Conservation (phyloP, 2,888 invertebrate species). For the Amblyjoppa proteus region DNA sequence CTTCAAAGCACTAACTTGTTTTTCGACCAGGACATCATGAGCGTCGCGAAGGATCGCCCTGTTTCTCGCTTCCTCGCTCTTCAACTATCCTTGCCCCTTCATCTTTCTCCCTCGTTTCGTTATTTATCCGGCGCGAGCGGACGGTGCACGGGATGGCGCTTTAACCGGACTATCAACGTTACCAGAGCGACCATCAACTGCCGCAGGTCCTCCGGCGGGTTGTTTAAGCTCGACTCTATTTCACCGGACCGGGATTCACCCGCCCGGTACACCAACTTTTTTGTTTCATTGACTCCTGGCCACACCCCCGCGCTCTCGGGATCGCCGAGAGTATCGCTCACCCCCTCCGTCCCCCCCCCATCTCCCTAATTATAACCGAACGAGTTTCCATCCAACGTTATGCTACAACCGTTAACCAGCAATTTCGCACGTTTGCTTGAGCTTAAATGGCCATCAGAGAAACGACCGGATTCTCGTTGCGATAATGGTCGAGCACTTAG, state of each 20-base stretch:
- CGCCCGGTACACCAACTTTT: constrained; percentile 23
- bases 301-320: constrained; percentile 34
- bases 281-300: constrained; percentile 59
- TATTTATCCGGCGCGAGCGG: constrained; percentile 28
- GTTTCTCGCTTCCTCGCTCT: constrained; percentile 25
- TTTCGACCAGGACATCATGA: constrained; percentile 79
- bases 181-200: constrained; percentile 10
- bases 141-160: not conserved
- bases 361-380: not conserved
- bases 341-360: not conserved
- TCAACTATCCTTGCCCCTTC: constrained; percentile 26
- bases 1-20: constrained; percentile 82
- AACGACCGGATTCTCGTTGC: constrained; percentile 67
- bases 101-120: constrained; percentile 33
- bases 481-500: constrained; percentile 72
- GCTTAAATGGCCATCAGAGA: constrained; percentile 71
- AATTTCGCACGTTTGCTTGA: constrained; percentile 68
- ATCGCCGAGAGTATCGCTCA: constrained; percentile 19
- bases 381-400: not conserved
- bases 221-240: constrained; percentile 9
- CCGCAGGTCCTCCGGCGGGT: constrained; percentile 26
- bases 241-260: not conserved
- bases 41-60: constrained; percentile 56
- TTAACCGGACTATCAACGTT: constrained; percentile 7
- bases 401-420: constrained; percentile 63